phyloP scores from a whole-genome alignment of 2,888 invertebrate species.

The Ochropleura plecta region DNA sequence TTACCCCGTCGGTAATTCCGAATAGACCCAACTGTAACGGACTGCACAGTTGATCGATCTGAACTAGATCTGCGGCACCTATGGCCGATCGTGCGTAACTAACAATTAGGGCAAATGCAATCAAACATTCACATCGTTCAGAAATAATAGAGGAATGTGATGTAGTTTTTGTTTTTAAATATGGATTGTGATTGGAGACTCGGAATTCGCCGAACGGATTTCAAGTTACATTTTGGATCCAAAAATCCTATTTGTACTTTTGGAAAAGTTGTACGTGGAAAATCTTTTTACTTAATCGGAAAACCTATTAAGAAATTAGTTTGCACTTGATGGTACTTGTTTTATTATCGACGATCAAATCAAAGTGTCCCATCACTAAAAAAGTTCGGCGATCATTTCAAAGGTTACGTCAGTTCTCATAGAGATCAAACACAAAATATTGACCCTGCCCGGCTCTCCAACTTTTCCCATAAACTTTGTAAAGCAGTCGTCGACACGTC shows the following conservation, averaged over 20 bases:
- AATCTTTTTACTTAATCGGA: background rate
- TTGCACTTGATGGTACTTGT: background rate
- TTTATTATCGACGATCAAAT: conserved; percentile 30
- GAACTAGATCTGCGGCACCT: conserved; percentile 59
- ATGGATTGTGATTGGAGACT: conserved; percentile 2
- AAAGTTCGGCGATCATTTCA: conserved; percentile 66
- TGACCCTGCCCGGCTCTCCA: conserved; percentile 76
- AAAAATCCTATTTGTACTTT: background rate
- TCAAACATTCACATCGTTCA: conserved; percentile 56
- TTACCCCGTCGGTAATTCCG: conserved; percentile 42
- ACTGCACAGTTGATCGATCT: conserved; percentile 59
- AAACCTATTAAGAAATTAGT: background rate
- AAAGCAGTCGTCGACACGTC: conserved; percentile 83
- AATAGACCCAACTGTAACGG: conserved; percentile 56
- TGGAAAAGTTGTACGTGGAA: background rate
- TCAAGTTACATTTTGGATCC: background rate
- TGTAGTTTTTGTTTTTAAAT: conserved; percentile 24
- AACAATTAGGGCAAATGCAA: conserved; percentile 62
- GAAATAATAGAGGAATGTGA: conserved; percentile 44
- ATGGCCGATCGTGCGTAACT: conserved; percentile 60
- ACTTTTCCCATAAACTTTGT: conserved; percentile 88
- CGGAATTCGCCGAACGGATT: background rate
- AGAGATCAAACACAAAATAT: conserved; percentile 79
- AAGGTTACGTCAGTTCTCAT: conserved; percentile 65
- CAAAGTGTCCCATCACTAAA: conserved; percentile 42